Conservation (phyloP, 1,140 invertebrate species). For the Aphidius ervi region DNA sequence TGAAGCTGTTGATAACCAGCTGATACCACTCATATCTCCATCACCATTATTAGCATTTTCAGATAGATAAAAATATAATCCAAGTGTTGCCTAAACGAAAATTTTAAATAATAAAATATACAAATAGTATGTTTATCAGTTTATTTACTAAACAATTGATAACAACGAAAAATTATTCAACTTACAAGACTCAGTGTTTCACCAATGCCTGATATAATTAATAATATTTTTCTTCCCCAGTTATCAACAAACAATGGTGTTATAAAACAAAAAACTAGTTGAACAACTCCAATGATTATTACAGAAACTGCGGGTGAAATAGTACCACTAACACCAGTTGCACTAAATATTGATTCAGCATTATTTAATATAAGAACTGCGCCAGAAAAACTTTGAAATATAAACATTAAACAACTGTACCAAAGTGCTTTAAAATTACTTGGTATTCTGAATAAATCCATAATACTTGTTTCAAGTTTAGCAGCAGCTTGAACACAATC, state of each 20-base stretch:
- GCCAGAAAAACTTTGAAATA: constrained; percentile 74
- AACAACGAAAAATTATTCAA: background rate
- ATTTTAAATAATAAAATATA: background rate
- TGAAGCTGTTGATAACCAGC: constrained; percentile 63
- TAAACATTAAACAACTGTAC: constrained; percentile 66
- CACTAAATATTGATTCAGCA: constrained; percentile 66
- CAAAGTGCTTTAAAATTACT: constrained; percentile 63
- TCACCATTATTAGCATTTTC: constrained; percentile 34
- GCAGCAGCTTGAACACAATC: constrained; percentile 55
- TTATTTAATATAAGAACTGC: constrained; percentile 83
- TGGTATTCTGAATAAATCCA: constrained; percentile 58
- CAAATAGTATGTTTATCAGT: too few relatives aligned
- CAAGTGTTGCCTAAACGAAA: constrained; percentile 53
- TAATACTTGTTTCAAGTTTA: constrained; percentile 51
- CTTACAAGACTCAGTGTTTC: constrained; percentile 54
- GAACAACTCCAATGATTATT: constrained; percentile 74
- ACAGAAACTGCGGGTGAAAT: constrained; percentile 59
- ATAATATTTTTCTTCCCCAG: constrained; percentile 66
- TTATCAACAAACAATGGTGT: constrained; percentile 72
- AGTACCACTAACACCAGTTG: constrained; percentile 56
- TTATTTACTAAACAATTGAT: too few relatives aligned
- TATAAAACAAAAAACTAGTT: constrained; percentile 63
- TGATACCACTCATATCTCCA: constrained; percentile 48
- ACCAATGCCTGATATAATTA: constrained; percentile 66
- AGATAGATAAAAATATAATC: constrained; percentile 60